Percentiles rank a stretch among this genome's conserved stretches.
Conservation (phyloP, 1,140 invertebrate species). For the Macrobrachium rosenbergii region DNA sequence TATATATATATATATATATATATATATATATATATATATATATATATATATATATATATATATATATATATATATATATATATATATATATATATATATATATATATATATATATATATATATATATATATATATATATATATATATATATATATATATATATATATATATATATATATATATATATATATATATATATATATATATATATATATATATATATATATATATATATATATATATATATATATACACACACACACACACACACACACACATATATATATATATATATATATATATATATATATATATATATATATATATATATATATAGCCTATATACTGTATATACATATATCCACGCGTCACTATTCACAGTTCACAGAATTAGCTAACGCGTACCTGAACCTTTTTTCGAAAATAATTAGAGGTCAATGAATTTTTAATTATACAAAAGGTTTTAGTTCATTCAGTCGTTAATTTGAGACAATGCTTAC, state of each 20-base stretch:
- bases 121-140: slow-evolving; percentile 19
- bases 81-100: background rate
- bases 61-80: background rate
- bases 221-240: slow-evolving; percentile 1
- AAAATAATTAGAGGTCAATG: no score
- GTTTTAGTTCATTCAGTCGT: no score
- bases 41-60: background rate
- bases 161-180: slow-evolving; percentile 22
- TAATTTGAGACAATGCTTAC: no score
- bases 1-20: slow-evolving; percentile 11
- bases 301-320: no score
- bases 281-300: no score
- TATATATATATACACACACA: slow-evolving; percentile 3
- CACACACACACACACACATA: background rate
- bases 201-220: slow-evolving; percentile 5
- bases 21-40: background rate
- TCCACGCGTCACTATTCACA: no score
- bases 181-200: slow-evolving; percentile 22
- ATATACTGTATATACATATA: no score
- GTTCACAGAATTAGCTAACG: no score
- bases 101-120: slow-evolving; percentile 19
- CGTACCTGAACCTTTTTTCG: no score
- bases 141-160: slow-evolving; percentile 19
- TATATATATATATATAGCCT: no score
- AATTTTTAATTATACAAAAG: no score